Conservation (phyloP, 2,888 invertebrate genomes). For the Meteorus cinctellus region DNA sequence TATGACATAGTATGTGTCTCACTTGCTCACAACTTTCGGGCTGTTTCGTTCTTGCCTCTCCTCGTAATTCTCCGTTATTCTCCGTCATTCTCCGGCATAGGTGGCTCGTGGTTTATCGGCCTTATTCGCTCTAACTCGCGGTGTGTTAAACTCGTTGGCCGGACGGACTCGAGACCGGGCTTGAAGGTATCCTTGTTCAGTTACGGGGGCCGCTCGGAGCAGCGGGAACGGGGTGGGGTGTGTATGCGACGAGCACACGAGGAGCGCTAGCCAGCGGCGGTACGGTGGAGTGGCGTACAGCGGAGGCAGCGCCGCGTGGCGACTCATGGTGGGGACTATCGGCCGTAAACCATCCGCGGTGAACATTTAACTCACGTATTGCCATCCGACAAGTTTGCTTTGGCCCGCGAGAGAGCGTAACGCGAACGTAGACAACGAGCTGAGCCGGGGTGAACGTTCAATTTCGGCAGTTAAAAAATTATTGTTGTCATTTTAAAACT, state of each 20-base stretch:
- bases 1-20: slow-evolving; percentile 8
- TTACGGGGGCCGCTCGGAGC: slow-evolving; percentile 48
- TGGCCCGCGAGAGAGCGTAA: slow-evolving; percentile 71
- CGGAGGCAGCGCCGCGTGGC: slow-evolving; percentile 74
- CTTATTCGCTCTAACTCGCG: slow-evolving; percentile 52
- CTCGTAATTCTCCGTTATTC: slow-evolving; percentile 35
- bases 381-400: slow-evolving; percentile 74
- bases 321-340: slow-evolving; percentile 77
- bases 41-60: slow-evolving; percentile 46
- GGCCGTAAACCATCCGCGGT: slow-evolving; percentile 76
- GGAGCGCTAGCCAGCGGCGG: slow-evolving; percentile 55
- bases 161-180: slow-evolving; percentile 50
- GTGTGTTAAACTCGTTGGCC: slow-evolving; percentile 45
- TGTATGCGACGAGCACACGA: slow-evolving; percentile 55
- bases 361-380: slow-evolving; percentile 74
- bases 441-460: slow-evolving; percentile 42
- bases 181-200: slow-evolving; percentile 40
- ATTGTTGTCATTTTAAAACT: slow-evolving; percentile 27
- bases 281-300: slow-evolving; percentile 46
- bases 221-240: slow-evolving; percentile 48
- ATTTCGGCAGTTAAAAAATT: slow-evolving; percentile 13
- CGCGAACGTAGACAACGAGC: slow-evolving; percentile 52
- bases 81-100: slow-evolving; percentile 37
- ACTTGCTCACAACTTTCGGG: slow-evolving; percentile 28
- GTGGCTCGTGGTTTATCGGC: slow-evolving; percentile 38